These are phyloP conservation scores for Diglossa cyanea DNA, from an alignment of 2,797 vertebrate species.

Conservation along the genomic window DNA sequence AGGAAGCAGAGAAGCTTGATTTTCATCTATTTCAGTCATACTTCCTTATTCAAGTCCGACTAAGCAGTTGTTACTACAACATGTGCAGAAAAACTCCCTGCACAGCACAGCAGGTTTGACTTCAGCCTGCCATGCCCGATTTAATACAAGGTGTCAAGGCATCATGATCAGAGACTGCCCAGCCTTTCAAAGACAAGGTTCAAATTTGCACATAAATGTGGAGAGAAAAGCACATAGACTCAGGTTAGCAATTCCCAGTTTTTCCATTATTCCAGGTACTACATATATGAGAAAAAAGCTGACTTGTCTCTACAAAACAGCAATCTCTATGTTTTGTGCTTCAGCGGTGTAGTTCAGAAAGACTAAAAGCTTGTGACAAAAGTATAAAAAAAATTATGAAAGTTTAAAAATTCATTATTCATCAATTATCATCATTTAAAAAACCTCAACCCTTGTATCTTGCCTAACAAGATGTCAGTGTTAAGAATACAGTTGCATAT, in stretches of 20 bases:
- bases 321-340: slow-evolving; percentile 49
- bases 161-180: background rate
- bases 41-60: background rate
- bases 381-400: slow-evolving; percentile 35
- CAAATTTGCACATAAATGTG: background rate
- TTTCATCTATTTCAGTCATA: background rate
- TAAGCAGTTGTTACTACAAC: background rate
- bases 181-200: slow-evolving; percentile 1
- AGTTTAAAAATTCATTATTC: slow-evolving; percentile 36
- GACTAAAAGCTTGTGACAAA: slow-evolving; percentile 63
- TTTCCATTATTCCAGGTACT: background rate
- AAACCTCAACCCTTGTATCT: slow-evolving; percentile 30
- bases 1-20: background rate
- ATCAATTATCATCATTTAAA: slow-evolving; percentile 19
- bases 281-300: background rate
- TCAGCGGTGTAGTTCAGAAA: slow-evolving; percentile 45
- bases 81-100: background rate
- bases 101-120: background rate
- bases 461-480: slow-evolving; percentile 50
- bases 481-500: slow-evolving; percentile 66
- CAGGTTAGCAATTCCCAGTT: background rate
- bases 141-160: slow-evolving; percentile 31
- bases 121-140: background rate
- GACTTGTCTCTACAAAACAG: background rate
- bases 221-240: background rate